These are phyloP conservation scores for Chromoteleia sp. DNA, from an alignment of 2,888 invertebrate species.

Conservation along the genomic window DNA sequence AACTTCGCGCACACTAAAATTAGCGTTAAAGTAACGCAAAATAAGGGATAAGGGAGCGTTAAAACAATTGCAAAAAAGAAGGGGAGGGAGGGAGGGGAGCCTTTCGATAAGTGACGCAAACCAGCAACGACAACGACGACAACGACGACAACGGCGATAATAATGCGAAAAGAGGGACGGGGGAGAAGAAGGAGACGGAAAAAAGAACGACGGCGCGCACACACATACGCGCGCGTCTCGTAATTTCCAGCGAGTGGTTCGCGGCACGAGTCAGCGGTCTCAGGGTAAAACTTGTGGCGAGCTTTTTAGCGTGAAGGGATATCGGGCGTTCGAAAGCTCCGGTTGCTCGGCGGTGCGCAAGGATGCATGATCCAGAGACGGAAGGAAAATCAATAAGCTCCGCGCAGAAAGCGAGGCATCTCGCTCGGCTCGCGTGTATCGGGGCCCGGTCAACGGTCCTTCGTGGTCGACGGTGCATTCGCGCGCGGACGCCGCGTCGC, in stretches of 20 bases:
- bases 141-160: not conserved
- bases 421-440: constrained; percentile 45
- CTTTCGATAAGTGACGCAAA: no score
- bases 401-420: constrained; percentile 55
- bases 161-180: not conserved
- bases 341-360: constrained; percentile 80
- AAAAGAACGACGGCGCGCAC: constrained; percentile 17
- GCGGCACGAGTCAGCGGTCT: constrained; percentile 66
- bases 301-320: constrained; percentile 69
- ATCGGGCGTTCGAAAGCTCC: constrained; percentile 71
- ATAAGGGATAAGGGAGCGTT: no score
- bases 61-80: no score
- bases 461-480: constrained; percentile 23
- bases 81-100: no score
- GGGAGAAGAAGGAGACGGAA: constrained; percentile 12
- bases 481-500: constrained; percentile 19
- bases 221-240: constrained; percentile 36
- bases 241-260: constrained; percentile 62
- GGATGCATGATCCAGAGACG: constrained; percentile 72
- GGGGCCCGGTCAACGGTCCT: constrained; percentile 52
- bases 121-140: not conserved
- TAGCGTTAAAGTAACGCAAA: no score
- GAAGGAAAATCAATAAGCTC: constrained; percentile 68
- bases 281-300: constrained; percentile 65
- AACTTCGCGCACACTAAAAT: no score